Percentiles rank a stretch among this genome's conserved stretches.
These are phyloP conservation scores for Cecidostiba fungosa DNA, from an alignment of 2,888 invertebrate species.

Conservation along the genomic window DNA sequence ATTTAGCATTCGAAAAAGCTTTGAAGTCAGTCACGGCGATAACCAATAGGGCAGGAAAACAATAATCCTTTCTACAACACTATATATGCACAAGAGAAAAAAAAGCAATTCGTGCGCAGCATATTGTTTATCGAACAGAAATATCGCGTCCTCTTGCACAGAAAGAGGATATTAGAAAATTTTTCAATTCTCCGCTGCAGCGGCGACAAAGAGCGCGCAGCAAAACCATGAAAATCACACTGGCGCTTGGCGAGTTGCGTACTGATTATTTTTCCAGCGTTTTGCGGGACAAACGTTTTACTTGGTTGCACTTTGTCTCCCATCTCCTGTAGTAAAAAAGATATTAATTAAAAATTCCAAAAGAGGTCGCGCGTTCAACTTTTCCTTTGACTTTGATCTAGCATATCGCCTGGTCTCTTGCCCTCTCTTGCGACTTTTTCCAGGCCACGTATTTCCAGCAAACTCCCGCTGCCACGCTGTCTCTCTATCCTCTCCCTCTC, in stretches of 20 bases:
- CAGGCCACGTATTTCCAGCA: neutral
- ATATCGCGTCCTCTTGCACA: neutral
- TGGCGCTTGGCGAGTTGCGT: neutral
- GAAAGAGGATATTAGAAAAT: slow-evolving; percentile 23
- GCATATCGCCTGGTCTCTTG: slow-evolving; percentile 4
- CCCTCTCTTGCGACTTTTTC: neutral
- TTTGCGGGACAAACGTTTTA: slow-evolving; percentile 62
- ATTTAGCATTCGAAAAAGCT: neutral
- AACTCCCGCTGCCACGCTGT: slow-evolving; percentile 23
- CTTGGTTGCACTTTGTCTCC: slow-evolving; percentile 31
- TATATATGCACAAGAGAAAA: neutral
- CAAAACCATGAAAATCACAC: neutral
- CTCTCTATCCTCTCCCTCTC: slow-evolving; percentile 2
- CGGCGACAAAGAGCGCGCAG: neutral
- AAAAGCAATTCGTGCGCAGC: neutral
- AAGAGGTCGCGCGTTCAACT: slow-evolving; percentile 62
- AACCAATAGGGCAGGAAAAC: slow-evolving; percentile 13
- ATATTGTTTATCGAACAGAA: slow-evolving; percentile 5
- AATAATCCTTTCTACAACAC: slow-evolving; percentile 37
- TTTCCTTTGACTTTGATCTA: slow-evolving; percentile 62
- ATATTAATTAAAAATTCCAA: slow-evolving; percentile 77
- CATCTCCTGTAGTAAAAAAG: slow-evolving; percentile 65
- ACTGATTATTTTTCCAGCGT: slow-evolving; percentile 49
- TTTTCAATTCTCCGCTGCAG: slow-evolving; percentile 33
- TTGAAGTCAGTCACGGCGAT: neutral